Evolutionary conservation across 2,888 invertebrate genomes (phyloP), one percentile per base, ranked within the genome.

Genomic region (Phengaris arion): DNA sequence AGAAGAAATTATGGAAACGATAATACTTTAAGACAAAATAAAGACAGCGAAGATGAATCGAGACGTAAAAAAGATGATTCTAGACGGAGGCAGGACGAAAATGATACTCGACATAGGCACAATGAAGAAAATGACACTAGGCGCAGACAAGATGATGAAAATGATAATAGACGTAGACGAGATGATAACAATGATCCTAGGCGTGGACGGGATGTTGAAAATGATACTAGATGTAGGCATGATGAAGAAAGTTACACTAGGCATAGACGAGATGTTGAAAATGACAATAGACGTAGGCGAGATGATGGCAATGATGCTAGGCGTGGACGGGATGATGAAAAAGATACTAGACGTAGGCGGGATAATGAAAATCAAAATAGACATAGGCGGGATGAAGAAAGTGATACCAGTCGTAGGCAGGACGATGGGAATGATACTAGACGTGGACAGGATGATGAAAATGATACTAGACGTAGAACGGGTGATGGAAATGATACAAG

Each of bases 71-170:
- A 12, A 54, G 75, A 75, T 2, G 77, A 77, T 48, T 77, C 77
- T n/a, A 82, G 77, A 77, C 80, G 74, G 72, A 75, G 73, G 69
- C 68, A 76, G 35, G 79, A 79, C 48, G 59, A 57, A 12, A 70
- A 77, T 46, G 55, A 75, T 77, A 12, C 72, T 68, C 77, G 70
- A 75, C 74, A 75, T 73, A 80, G 74, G 52, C 70, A 45, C 12
- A 73, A 75, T 51, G 75, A 55, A 54, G 77, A 80, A 72, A 52
- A 54, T 7, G 52, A 52, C 3, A 15, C 6, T 10, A 15, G 48
- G 8, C 22, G 13, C 13, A 72, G 72, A 72, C n/a, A 7, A 15
- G 13, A 22, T 35, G 8, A 13, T 54, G 12, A 13, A 10, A 13
- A 72, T 35, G 4, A 13, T 7, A 7, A 22, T 12, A 54, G 13